Conservation (phyloP, 2,797 vertebrate genomes). For the Balearica regulorum region DNA sequence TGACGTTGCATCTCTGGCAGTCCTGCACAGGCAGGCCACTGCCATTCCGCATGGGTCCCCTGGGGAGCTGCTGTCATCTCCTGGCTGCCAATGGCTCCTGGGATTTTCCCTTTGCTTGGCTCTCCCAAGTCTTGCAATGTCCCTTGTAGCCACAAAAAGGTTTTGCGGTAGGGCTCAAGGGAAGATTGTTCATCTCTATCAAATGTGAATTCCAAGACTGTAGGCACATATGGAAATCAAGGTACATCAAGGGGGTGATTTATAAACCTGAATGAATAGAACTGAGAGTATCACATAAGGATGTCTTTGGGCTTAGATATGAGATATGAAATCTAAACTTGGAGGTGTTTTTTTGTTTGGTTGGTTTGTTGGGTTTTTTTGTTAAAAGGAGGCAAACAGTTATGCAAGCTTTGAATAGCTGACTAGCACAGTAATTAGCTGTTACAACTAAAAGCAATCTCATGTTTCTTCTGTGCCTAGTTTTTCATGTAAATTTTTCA, state of each 20-base stretch:
- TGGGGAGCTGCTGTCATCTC: neutral
- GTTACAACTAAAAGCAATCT: neutral
- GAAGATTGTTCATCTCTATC: neutral
- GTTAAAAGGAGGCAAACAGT: neutral
- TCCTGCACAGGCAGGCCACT: neutral
- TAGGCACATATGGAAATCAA: neutral
- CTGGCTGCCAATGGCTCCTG: neutral
- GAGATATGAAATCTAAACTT: neutral
- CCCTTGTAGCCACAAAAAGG: neutral
- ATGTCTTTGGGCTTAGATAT: neutral
- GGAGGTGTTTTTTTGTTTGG: no score
- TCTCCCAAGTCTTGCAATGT: neutral
- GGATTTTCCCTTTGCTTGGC: neutral
- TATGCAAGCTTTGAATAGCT: neutral
- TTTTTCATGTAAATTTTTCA: neutral
- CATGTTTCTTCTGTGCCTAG: neutral
- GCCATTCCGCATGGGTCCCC: accelerated
- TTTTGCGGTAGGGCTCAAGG: neutral
- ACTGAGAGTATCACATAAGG: neutral
- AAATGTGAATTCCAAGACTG: neutral
- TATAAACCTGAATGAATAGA: neutral
- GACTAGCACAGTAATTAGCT: neutral
- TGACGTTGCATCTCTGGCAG: neutral
- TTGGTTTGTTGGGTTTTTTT: neutral
- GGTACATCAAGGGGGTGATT: neutral